Conservation (phyloP, 1,140 invertebrate species). For the Amyelois transitella region DNA sequence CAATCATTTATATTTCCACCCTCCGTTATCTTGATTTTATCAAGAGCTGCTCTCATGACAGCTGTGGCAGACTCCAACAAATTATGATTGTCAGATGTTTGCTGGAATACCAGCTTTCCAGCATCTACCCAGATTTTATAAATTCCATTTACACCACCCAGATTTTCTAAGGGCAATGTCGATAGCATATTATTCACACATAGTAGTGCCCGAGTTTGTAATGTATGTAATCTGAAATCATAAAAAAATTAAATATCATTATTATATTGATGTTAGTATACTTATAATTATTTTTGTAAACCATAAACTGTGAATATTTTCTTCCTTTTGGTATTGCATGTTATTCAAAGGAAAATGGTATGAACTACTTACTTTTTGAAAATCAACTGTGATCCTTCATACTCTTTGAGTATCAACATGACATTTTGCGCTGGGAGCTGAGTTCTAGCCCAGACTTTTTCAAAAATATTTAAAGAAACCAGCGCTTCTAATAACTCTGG, state of each 20-base stretch:
- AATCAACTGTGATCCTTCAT: slow-evolving; percentile 64
- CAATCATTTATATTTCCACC: slow-evolving; percentile 40
- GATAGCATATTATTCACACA: slow-evolving; percentile 81
- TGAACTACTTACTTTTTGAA: slow-evolving; percentile 67
- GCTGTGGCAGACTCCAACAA: slow-evolving; percentile 80
- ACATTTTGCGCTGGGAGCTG: slow-evolving; percentile 70
- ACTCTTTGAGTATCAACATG: slow-evolving; percentile 67
- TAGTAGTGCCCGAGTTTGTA: slow-evolving; percentile 77
- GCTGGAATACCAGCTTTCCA: slow-evolving; percentile 75
- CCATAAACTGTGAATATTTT: too few relatives aligned
- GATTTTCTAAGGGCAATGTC: slow-evolving; percentile 74
- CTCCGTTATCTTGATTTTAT: slow-evolving; percentile 61
- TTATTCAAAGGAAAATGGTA: too few relatives aligned
- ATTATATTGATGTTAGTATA: background rate
- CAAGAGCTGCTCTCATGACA: slow-evolving; percentile 78
- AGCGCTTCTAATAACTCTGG: slow-evolving; percentile 73
- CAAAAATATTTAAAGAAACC: slow-evolving; percentile 70
- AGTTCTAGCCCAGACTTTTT: slow-evolving; percentile 75
- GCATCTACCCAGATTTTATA: slow-evolving; percentile 76
- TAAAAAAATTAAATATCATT: background rate
- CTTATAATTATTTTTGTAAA: background rate
- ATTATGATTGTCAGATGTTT: slow-evolving; percentile 61
- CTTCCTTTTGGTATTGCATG: too few relatives aligned
- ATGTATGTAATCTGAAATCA: slow-evolving; percentile 54
- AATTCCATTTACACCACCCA: slow-evolving; percentile 76